These are phyloP conservation scores for Cottoperca gobio DNA, from an alignment of 2,797 vertebrate species.

Conservation along the genomic window DNA sequence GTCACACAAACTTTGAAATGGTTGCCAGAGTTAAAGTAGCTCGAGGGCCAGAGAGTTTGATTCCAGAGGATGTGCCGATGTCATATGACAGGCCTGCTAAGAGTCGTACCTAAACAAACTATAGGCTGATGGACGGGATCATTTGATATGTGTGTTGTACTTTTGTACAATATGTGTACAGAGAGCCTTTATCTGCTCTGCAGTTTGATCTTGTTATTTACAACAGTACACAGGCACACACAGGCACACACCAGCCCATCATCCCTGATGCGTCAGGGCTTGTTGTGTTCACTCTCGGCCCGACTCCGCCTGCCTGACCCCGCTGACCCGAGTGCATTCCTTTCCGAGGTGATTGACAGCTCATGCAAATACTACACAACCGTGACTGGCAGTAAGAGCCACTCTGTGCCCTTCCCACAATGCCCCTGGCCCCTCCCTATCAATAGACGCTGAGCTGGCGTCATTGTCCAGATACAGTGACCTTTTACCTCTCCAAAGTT, in stretches of 20 bases:
- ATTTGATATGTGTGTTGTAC: conserved; percentile 13
- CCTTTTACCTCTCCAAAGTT: conserved; percentile 87
- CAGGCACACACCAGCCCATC: conserved; percentile 61
- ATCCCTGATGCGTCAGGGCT: conserved; percentile 78
- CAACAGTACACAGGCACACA: conserved; percentile 23
- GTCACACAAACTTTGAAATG: conserved; percentile 71
- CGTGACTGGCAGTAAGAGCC: conserved; percentile 87
- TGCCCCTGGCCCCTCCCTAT: conserved; percentile 87
- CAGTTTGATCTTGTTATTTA: conserved; percentile 48
- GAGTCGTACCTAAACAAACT: conserved; percentile 18
- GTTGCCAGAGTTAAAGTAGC: conserved; percentile 54
- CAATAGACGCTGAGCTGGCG: conserved; percentile 88
- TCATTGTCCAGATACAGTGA: conserved; percentile 89
- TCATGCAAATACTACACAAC: conserved; percentile 84
- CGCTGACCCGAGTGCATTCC: conserved; percentile 85
- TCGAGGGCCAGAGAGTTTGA: conserved; percentile 41
- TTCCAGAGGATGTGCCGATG: conserved; percentile 33
- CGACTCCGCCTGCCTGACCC: conserved; percentile 82
- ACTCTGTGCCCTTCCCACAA: conserved; percentile 87
- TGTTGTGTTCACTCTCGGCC: conserved; percentile 83
- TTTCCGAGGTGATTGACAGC: conserved; percentile 88
- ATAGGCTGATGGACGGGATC: conserved; percentile 12
- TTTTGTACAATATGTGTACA: conserved; percentile 33
- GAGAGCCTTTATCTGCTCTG: conserved; percentile 32
- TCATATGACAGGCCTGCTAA: conserved; percentile 39